These are phyloP conservation scores for Camptogramma bilineatum DNA, from an alignment of 2,888 invertebrate genomes.

Conservation along the genomic window DNA sequence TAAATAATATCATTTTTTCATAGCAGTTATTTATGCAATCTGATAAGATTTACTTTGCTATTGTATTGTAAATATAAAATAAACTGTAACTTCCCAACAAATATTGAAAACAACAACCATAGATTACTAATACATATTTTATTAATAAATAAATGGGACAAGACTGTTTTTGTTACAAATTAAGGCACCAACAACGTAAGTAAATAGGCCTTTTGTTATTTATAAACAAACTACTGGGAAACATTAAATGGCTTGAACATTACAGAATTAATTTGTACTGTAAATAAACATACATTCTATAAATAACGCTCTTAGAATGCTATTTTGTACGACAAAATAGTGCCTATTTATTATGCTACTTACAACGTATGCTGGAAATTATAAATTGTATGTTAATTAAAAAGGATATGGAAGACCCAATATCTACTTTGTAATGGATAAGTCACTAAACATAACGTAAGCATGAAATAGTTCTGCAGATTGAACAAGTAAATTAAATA, in stretches of 20 bases:
- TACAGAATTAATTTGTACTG: conserved; percentile 40
- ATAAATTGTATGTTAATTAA: conserved; percentile 20
- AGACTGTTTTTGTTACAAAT: conserved; percentile 17
- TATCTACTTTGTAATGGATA: conserved; percentile 29
- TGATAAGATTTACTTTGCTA: conserved; percentile 23
- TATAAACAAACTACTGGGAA: conserved; percentile 14
- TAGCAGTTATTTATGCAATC: conserved; percentile 22
- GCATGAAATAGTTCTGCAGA: conserved; percentile 2
- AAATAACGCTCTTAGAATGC: conserved; percentile 29
- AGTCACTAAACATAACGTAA: conserved; percentile 14
- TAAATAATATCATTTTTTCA: conserved; percentile 57
- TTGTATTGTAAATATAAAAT: conserved; percentile 20
- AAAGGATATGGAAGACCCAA: conserved; percentile 44
- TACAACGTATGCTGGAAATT: conserved; percentile 32
- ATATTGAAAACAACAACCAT: conserved; percentile 30
- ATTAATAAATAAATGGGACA: conserved; percentile 11
- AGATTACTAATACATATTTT: conserved; percentile 14
- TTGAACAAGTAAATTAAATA: conserved; percentile 6
- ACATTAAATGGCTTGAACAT: conserved; percentile 25
- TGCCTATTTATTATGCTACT: conserved; percentile 44
- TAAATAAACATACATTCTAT: conserved; percentile 39
- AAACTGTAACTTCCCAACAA: conserved; percentile 24
- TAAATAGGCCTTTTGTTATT: conserved; percentile 27
- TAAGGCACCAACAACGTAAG: conserved; percentile 42
- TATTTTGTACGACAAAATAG: conserved; percentile 48